Evolutionary conservation across 2,797 vertebrate species (phyloP).

Genomic region (Eulemur mongoz): DNA sequence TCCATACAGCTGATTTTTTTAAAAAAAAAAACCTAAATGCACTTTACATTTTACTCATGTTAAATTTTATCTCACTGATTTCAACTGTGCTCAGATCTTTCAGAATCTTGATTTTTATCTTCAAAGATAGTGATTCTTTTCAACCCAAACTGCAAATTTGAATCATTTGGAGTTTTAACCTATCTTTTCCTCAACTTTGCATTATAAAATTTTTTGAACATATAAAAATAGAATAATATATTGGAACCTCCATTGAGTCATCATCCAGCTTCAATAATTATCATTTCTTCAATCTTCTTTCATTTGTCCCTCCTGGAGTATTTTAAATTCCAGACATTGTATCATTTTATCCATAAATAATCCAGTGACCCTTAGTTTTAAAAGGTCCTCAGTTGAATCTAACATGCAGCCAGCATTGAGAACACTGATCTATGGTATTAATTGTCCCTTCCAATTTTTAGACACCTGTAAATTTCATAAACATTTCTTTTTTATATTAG

Average conservation of each 20-base stretch:
- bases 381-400: constrained; percentile 35
- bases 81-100: constrained; percentile 11
- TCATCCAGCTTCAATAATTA: not conserved
- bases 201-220: constrained; percentile 8
- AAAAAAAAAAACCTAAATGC: not conserved
- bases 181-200: not conserved
- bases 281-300: not conserved
- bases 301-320: not conserved
- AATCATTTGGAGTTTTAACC: constrained; percentile 14
- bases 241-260: not conserved
- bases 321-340: not conserved
- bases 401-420: constrained; percentile 5
- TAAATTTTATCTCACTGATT: constrained; percentile 24
- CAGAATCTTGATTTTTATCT: constrained; percentile 37
- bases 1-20: not conserved
- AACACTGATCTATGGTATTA: constrained; percentile 29
- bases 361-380: constrained; percentile 15
- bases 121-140: constrained; percentile 18
- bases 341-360: constrained; percentile 19
- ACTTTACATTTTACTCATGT: constrained; percentile 20
- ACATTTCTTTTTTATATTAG: not conserved
- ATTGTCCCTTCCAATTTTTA: constrained; percentile 34
- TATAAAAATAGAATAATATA: not conserved
- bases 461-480: constrained; percentile 23
- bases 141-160: not conserved